A percentile compares a stretch with the other conserved stretches of the same genome.
Conservation (phyloP, 2,888 invertebrate species). For the Dascillus cervinus region DNA sequence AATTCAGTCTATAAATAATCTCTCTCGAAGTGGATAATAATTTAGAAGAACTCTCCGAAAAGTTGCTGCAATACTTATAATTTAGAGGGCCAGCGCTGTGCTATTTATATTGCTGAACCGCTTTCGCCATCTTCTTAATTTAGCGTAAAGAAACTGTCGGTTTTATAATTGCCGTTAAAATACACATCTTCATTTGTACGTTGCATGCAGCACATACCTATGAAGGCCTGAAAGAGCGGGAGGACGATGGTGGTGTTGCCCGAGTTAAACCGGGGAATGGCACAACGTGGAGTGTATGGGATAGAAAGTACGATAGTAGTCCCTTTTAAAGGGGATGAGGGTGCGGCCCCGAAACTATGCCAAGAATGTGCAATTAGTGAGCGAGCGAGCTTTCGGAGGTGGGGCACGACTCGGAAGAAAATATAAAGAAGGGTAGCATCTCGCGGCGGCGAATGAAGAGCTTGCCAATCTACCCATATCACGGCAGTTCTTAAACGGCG, state of each 20-base stretch:
- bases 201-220: constrained; percentile 27
- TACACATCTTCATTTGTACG: no score
- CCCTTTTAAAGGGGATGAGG: constrained; percentile 41
- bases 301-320: no score
- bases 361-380: constrained; percentile 96
- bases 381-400: constrained; percentile 48
- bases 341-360: constrained; percentile 83
- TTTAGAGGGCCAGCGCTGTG: neutral
- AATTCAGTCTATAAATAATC: no score
- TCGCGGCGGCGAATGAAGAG: constrained; percentile 31
- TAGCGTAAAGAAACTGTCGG: no score
- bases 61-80: no score
- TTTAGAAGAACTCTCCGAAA: no score
- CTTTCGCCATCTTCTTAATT: no score
- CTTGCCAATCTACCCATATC: constrained; percentile 26
- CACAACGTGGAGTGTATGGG: constrained; percentile 27
- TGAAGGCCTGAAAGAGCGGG: constrained; percentile 36
- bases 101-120: neutral
- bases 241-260: constrained; percentile 36
- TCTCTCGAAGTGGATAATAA: no score
- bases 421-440: constrained; percentile 60
- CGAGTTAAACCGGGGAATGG: constrained; percentile 36
- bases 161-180: no score
- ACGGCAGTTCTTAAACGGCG: constrained; percentile 21
- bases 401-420: constrained; percentile 50